phyloP scores from a whole-genome alignment of 2,113 vertebrate species.

The Lophius piscatorius region DNA sequence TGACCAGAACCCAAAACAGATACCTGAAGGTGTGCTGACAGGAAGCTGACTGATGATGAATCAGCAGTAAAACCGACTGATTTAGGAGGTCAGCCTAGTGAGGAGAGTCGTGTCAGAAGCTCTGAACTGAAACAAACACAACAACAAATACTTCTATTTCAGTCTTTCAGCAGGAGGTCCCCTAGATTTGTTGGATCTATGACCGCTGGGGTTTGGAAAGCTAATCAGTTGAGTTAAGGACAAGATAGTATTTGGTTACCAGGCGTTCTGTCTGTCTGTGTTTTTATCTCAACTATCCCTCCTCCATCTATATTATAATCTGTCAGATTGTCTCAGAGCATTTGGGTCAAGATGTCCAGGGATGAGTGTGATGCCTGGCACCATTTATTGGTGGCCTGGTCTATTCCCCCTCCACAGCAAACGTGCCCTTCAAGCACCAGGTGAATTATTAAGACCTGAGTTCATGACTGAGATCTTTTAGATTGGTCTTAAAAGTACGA shows the following conservation, averaged over 20 bases:
- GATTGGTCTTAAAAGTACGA: too few relatives aligned
- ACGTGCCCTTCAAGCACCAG: too few relatives aligned
- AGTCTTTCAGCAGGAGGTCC: neutral
- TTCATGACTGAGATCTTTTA: too few relatives aligned
- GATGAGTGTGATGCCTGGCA: conserved; percentile 73
- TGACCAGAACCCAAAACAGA: too few relatives aligned
- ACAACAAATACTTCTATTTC: conserved; percentile 7
- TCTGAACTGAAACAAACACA: neutral
- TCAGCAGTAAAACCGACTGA: too few relatives aligned
- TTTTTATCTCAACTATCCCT: neutral
- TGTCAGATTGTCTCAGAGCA: conserved; percentile 80
- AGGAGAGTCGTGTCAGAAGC: neutral
- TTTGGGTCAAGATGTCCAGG: conserved; percentile 76
- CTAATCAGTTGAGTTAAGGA: neutral
- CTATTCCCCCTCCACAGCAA: too few relatives aligned
- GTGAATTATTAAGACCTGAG: too few relatives aligned
- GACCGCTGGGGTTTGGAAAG: neutral
- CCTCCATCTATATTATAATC: conserved; percentile 31
- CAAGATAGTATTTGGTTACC: neutral
- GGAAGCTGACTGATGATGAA: conserved; percentile 10
- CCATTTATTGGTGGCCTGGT: too few relatives aligned
- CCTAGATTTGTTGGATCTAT: neutral
- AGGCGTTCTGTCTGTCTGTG: neutral
- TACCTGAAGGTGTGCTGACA: conserved; percentile 26
- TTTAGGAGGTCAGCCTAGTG: neutral